phyloP scores from a whole-genome alignment of 2,888 invertebrate genomes.

The Philopedon plagiatum region DNA sequence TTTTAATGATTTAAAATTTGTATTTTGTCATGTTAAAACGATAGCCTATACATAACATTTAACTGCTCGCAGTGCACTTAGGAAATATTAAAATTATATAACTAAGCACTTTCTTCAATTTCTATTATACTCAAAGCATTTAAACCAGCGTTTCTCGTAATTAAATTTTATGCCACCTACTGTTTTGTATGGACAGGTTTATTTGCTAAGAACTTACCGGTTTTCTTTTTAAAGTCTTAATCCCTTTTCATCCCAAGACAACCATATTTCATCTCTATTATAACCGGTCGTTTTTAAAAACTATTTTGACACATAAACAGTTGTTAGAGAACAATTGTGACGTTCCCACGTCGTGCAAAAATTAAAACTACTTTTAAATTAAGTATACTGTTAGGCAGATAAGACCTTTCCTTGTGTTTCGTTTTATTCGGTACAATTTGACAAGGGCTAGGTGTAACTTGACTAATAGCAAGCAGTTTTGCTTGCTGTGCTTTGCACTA shows the following conservation, averaged over 20 bases:
- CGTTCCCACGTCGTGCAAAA: slow-evolving; percentile 29
- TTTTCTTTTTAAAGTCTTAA: slow-evolving; percentile 43
- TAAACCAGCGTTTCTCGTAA: slow-evolving; percentile 26
- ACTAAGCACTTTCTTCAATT: slow-evolving; percentile 30
- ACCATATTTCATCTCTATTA: slow-evolving; percentile 43
- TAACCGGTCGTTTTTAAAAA: slow-evolving; percentile 26
- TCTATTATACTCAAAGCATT: slow-evolving; percentile 26
- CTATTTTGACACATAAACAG: slow-evolving; percentile 19
- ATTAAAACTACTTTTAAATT: slow-evolving; percentile 34
- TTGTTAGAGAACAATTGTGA: slow-evolving; percentile 9
- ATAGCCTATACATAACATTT: slow-evolving; percentile 2
- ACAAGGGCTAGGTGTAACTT: slow-evolving; percentile 27
- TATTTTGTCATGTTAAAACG: too few species aligned
- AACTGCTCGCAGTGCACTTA: not conserved
- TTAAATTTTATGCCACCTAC: slow-evolving; percentile 44
- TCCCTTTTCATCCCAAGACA: slow-evolving; percentile 23
- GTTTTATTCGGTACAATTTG: slow-evolving; percentile 16
- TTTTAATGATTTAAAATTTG: too few species aligned
- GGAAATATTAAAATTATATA: slow-evolving; percentile 15
- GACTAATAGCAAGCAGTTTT: slow-evolving; percentile 35
- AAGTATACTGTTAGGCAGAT: slow-evolving; percentile 30
- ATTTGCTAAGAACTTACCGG: slow-evolving; percentile 19
- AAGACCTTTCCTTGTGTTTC: slow-evolving; percentile 25
- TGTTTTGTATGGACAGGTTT: slow-evolving; percentile 22
- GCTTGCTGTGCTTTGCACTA: too few species aligned